Base-by-base conservation (phyloP, 2,113 vertebrate genomes). In the Limanda limanda region DNA sequence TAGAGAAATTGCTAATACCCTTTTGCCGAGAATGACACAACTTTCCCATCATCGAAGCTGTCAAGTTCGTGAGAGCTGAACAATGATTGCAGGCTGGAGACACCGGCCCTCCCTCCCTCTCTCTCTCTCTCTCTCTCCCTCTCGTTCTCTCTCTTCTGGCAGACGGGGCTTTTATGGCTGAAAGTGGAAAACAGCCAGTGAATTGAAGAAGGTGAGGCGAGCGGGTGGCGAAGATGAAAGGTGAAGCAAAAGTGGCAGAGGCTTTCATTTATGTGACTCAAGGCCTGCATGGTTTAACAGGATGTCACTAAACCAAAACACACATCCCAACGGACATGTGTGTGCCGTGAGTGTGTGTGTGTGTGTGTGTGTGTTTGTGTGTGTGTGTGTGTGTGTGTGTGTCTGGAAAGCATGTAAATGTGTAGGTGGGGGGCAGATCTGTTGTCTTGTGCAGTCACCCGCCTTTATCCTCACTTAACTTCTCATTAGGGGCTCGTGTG, bases 401-500 rank as follows among this genome's bases (percentile, higher is more conserved):
- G 60, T n/a, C 25, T 42, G 27, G 23, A 52, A 68, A 67, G 55
- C 64, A 54, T 51, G 60, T 60, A 2, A 21, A 18, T 20, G 45
- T 1, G 20, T 56, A 25, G 58, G 63, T 11, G 24, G 70, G 48
- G 48, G 61, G 74, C 66, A 68, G 57, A 70, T 76, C 61, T 48
- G 21, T 76, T 78, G 57, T 79, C 71, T 78, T 70, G 71, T 65
- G 65, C 75, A 76, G 59, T 68, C 78, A 62, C 70, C 62, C 20
- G 37, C 76, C 67, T 66, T 82, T 74, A 68, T 63, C 74, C 64
- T 25, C 86, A 71, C 83, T 88, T 82, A 86, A 86, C 70, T 78
- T 86, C 85, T 89, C 86, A 92, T 93, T 91, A 91, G 87, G 68
- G 59, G 58, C 83, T 70, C 13, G n/a, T 76, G 78, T 86, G 79